These are phyloP conservation scores for Phalloptychus januarius DNA, from an alignment of 2,797 vertebrate genomes.

Conservation along the genomic window DNA sequence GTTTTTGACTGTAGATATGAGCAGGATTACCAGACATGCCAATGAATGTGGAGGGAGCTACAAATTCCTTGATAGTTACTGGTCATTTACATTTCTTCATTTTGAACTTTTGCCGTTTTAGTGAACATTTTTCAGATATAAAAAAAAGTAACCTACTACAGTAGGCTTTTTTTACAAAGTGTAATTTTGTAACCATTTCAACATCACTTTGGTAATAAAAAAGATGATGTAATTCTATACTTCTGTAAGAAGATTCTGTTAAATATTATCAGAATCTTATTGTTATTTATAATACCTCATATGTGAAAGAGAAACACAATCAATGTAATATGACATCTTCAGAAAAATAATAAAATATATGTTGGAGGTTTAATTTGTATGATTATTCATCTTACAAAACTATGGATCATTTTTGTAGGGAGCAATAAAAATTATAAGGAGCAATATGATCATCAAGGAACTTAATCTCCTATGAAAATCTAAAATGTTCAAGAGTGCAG, in stretches of 20 bases:
- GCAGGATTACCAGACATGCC: neutral
- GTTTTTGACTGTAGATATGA: neutral
- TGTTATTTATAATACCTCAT: neutral
- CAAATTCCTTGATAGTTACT: neutral
- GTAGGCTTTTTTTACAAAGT: neutral
- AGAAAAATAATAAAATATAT: neutral
- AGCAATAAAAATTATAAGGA: neutral
- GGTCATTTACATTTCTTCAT: neutral
- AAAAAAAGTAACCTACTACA: neutral
- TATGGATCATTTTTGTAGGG: neutral
- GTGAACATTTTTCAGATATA: neutral
- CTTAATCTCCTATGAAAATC: conserved; percentile 33
- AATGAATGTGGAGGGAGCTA: neutral
- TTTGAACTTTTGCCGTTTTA: neutral
- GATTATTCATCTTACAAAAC: neutral
- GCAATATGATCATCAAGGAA: neutral
- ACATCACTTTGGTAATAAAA: too few species aligned
- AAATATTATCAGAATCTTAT: neutral
- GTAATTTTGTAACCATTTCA: neutral
- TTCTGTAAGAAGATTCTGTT: neutral
- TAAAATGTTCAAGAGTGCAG: conserved; percentile 22
- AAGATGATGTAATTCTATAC: neutral
- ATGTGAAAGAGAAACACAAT: neutral
- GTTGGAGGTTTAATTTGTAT: neutral
- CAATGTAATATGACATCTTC: neutral